Base-by-base conservation (phyloP, 2,888 invertebrate species). In the Mylabris sibirica region DNA sequence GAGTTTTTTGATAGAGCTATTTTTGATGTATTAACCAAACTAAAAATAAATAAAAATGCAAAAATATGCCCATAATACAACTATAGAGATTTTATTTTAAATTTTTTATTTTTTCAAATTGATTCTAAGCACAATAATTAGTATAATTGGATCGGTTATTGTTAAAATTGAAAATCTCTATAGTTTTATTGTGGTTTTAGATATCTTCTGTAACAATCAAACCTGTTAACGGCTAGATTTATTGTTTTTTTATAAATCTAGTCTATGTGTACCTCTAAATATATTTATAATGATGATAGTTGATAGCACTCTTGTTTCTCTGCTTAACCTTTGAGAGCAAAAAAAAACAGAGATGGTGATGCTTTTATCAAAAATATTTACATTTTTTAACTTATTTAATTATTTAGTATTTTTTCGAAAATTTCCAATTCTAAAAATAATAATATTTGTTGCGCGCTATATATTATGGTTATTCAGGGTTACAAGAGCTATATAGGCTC, bases 401-500 rank as follows among this genome's bases (percentile, higher is more conserved):
- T 0, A 3, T 49, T 72, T 72, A 70, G 70, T 60, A 70, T 67
- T 68, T 69, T 74, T 68, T 72, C 69, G 30, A 30, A 8, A 30
- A 30, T 67, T 65, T 57, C 53, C 59, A 26, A 70, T 76, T 76
- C 75, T 77, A 76, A 73, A 76, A 77, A 67, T 69, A 68, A 41
- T 62, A 62, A 64, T 68, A 70, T 71, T 71, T 70, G 67, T 67
- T 77, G 74, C 73, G 30, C 30, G 30, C 30, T 30, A 30, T 74
- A 72, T 72, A 72, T 78, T 77, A 79, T 82, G 84, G 84, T 88
- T 85, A 87, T 87, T 87, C 86, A 86, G 86, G 86, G 85, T 86
- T 84, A 86, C 87, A 85, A 87, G 87, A 87, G 87, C 87, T 73
- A 73, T 87, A 79, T 81, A 79, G 82, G 84, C 84, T 84, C 84